Conservation (phyloP, 2,113 vertebrate species). For the Xiphias gladius region DNA sequence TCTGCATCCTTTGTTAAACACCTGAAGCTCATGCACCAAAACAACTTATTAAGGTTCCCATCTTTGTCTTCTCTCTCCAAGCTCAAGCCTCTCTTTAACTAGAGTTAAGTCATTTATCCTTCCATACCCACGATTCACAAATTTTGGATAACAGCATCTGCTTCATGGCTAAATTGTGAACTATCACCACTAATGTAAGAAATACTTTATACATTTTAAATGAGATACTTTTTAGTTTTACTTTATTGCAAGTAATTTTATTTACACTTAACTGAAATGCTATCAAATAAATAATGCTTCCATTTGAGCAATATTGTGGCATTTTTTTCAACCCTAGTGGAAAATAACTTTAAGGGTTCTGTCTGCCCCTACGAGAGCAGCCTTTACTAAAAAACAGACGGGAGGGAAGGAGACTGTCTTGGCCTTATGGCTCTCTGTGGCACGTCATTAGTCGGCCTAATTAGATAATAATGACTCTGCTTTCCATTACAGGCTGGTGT, state of each 20-base stretch:
- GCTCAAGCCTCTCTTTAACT: neutral
- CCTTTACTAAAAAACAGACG: constrained; percentile 61
- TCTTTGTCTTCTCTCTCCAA: neutral
- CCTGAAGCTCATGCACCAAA: neutral
- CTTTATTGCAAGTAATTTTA: neutral
- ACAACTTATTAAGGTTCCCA: no score
- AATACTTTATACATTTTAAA: neutral
- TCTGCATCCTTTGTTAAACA: neutral
- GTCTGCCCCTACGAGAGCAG: constrained; percentile 22
- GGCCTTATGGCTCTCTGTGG: constrained; percentile 77
- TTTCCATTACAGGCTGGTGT: constrained; percentile 76
- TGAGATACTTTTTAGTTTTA: neutral
- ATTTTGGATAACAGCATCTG: neutral
- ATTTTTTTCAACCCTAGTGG: neutral
- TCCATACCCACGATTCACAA: neutral
- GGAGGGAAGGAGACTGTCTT: constrained; percentile 66
- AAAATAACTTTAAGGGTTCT: constrained; percentile 12
- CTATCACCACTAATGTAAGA: neutral
- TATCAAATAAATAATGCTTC: constrained; percentile 7
- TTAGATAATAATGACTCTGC: constrained; percentile 86
- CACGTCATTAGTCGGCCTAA: constrained; percentile 82
- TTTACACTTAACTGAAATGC: constrained; percentile 4
- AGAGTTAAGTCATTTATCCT: neutral
- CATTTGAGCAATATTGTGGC: neutral
- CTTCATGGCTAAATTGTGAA: neutral